phyloP scores from a whole-genome alignment of 2,797 vertebrate genomes.

The Morus bassanus region DNA sequence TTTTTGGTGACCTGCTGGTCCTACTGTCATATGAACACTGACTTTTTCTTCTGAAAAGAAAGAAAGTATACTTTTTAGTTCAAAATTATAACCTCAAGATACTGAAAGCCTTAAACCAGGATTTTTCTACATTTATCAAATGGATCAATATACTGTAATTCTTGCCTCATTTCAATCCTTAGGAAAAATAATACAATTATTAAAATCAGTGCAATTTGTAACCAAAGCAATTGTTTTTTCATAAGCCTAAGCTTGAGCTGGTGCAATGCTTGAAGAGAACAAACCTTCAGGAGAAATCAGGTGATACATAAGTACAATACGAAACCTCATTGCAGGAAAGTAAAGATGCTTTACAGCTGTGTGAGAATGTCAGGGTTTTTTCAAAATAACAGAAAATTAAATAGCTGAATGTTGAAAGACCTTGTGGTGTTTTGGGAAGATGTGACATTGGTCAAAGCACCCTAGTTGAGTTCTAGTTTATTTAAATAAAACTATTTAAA shows the following conservation, averaged over 20 bases:
- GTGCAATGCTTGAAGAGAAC: conserved; percentile 5
- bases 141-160: neutral
- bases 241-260: neutral
- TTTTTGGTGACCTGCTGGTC: neutral
- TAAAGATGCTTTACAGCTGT: neutral
- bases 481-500: neutral
- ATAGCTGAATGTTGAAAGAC: neutral
- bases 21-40: neutral
- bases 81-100: conserved; percentile 9
- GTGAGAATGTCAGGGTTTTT: neutral
- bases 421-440: neutral
- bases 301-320: neutral
- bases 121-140: neutral
- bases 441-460: neutral
- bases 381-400: neutral
- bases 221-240: neutral
- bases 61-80: neutral
- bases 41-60: neutral
- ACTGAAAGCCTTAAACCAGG: neutral
- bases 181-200: conserved; percentile 7
- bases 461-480: neutral
- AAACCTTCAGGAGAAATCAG: neutral
- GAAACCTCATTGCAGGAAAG: neutral
- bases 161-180: neutral
- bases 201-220: neutral